phyloP scores from a whole-genome alignment of 2,888 invertebrate genomes.

The Diplolepis rosae region DNA sequence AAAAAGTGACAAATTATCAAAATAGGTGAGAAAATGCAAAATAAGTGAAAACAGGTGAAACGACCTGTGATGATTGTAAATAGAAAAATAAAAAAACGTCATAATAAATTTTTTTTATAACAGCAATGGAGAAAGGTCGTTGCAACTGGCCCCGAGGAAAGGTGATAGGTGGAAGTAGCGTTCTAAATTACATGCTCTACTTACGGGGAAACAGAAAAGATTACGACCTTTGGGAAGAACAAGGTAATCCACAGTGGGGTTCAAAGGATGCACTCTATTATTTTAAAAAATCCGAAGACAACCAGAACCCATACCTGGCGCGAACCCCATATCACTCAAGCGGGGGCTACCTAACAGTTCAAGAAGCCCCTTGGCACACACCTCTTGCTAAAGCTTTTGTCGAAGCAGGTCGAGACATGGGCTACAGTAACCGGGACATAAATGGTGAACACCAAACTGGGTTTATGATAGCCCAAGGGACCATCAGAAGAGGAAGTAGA shows the following conservation, averaged over 20 bases:
- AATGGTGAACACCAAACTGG: slow-evolving; percentile 92
- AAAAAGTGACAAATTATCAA: too few species aligned
- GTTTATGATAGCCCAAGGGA: slow-evolving; percentile 92
- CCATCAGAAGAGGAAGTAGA: slow-evolving; percentile 84
- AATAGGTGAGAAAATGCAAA: too few species aligned
- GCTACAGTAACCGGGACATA: slow-evolving; percentile 89
- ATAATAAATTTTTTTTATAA: background rate
- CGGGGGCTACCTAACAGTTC: slow-evolving; percentile 88
- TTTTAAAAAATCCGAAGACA: slow-evolving; percentile 94
- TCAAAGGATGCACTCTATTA: slow-evolving; percentile 86
- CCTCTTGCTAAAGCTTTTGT: slow-evolving; percentile 88
- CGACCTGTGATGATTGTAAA: too few species aligned
- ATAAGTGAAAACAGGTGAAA: too few species aligned
- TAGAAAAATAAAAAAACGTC: too few species aligned
- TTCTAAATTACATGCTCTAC: slow-evolving; percentile 94
- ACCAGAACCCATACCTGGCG: slow-evolving; percentile 87
- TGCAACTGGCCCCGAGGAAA: slow-evolving; percentile 96
- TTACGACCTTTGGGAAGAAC: slow-evolving; percentile 91
- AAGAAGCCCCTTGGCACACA: slow-evolving; percentile 91
- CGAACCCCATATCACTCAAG: slow-evolving; percentile 86
- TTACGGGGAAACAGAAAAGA: slow-evolving; percentile 91
- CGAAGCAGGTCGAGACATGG: slow-evolving; percentile 87
- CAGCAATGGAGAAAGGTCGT: slow-evolving; percentile 87
- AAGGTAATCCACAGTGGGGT: slow-evolving; percentile 93
- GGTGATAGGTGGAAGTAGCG: slow-evolving; percentile 91